phyloP scores from a whole-genome alignment of 2,113 vertebrate species.

The Elaphurus davidianus region DNA sequence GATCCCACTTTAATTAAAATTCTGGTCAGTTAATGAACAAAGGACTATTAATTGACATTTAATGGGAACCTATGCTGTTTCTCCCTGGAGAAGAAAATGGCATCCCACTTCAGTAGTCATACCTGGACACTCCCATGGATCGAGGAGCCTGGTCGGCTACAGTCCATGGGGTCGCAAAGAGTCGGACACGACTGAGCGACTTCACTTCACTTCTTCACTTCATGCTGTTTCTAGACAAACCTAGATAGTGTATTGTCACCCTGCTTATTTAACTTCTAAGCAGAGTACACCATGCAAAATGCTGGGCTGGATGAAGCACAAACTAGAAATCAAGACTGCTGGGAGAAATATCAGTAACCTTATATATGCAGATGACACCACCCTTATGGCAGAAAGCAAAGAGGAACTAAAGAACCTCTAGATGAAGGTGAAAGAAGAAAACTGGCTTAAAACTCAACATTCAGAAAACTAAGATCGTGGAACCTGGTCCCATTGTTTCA shows the following conservation, averaged over 20 bases:
- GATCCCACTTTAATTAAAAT: constrained; percentile 1
- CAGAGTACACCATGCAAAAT: background rate
- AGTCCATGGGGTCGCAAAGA: too few relatives aligned
- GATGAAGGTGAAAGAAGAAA: background rate
- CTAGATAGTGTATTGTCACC: background rate
- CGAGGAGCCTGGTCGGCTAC: too few relatives aligned
- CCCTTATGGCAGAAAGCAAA: background rate
- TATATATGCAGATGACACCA: background rate
- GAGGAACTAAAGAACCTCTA: background rate
- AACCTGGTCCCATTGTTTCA: background rate
- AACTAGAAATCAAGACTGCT: background rate
- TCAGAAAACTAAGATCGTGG: background rate
- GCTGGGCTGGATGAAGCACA: background rate
- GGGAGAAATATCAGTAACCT: background rate
- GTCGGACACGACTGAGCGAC: too few relatives aligned
- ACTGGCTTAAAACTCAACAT: background rate
- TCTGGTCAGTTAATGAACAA: background rate
- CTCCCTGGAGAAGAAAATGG: background rate
- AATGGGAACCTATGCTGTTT: background rate
- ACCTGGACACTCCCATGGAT: too few relatives aligned
- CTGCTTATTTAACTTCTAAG: background rate
- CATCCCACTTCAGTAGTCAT: too few relatives aligned
- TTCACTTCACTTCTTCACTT: too few relatives aligned
- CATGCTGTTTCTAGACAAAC: background rate
- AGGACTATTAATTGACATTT: background rate